Evolutionary conservation across 2,797 vertebrate species (phyloP).

Genomic region (Leptatherina wallacei): DNA sequence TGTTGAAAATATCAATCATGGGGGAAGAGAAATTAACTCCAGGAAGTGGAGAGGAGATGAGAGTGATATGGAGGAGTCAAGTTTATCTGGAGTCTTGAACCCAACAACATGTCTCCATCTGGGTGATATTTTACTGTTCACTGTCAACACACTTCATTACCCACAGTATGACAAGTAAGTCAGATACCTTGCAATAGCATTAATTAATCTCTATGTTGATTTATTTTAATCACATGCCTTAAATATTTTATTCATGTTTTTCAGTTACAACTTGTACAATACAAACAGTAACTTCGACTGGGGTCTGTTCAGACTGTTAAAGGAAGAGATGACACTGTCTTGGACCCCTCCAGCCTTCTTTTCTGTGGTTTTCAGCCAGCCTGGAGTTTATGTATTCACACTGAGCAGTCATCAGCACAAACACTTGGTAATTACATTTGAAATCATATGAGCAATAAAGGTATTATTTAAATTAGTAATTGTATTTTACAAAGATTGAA

Average conservation of each 20-base stretch:
- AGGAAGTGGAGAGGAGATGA: constrained; percentile 33
- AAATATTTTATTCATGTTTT: constrained; percentile 15
- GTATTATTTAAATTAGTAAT: not conserved
- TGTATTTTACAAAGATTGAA: not conserved
- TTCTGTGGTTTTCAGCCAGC: constrained; percentile 82
- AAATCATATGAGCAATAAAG: not conserved
- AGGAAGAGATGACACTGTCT: constrained; percentile 77
- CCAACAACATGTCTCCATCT: constrained; percentile 85
- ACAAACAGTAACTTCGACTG: constrained; percentile 89
- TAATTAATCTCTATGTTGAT: constrained; percentile 3
- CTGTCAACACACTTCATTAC: constrained; percentile 83
- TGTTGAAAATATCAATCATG: constrained; percentile 31
- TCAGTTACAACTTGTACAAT: constrained; percentile 91
- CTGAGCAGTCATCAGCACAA: constrained; percentile 87
- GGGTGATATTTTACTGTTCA: constrained; percentile 82
- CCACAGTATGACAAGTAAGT: constrained; percentile 91
- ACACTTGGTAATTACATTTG: constrained; percentile 82
- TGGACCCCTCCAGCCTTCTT: constrained; percentile 79
- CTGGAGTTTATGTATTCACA: constrained; percentile 87
- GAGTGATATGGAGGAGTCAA: constrained; percentile 21
- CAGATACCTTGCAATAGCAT: not conserved
- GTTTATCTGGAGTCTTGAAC: constrained; percentile 83
- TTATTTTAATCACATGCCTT: not conserved
- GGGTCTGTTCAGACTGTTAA: constrained; percentile 86
- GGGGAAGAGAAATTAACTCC: constrained; percentile 22